Conservation (phyloP, 2,888 invertebrate genomes). For the Aelia acuminata region DNA sequence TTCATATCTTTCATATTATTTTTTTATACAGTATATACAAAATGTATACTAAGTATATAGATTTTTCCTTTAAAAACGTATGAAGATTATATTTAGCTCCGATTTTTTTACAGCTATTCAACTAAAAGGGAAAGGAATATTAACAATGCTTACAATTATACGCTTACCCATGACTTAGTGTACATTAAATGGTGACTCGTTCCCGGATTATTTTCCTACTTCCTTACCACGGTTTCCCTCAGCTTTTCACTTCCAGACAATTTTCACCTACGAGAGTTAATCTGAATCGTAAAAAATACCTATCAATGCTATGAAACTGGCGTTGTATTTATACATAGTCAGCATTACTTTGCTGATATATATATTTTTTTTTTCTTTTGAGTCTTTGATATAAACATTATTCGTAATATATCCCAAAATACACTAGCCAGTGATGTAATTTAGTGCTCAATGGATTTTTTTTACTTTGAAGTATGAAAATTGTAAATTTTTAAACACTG, state of each 20-base stretch:
- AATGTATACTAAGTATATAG: too few species aligned
- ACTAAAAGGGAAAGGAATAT: neutral
- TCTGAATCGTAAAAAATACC: neutral
- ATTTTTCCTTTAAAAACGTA: too few species aligned
- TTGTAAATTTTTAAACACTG: too few species aligned
- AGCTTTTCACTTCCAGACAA: neutral
- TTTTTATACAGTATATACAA: too few species aligned
- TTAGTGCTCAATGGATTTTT: too few species aligned
- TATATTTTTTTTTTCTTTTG: neutral
- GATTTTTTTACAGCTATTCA: too few species aligned
- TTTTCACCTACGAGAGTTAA: slow-evolving; percentile 24
- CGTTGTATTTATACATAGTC: neutral
- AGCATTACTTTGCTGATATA: neutral
- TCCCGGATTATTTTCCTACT: neutral
- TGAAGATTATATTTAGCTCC: too few species aligned
- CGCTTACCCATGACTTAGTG: neutral
- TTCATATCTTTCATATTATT: too few species aligned
- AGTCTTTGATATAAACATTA: neutral
- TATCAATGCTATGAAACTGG: neutral
- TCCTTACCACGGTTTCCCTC: neutral
- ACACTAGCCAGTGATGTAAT: too few species aligned
- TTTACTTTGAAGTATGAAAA: too few species aligned
- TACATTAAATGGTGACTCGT: neutral
- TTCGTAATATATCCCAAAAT: neutral
- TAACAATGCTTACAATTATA: neutral